phyloP scores from a whole-genome alignment of 1,140 invertebrate genomes.

The silkworm (Bombyx mori) region ASM3026992v2 NC_085116.1:11382001-11382500 shows the following conservation, averaged over 20 bases:
- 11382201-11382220: conserved; percentile 45
- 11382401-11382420: too few relatives aligned
- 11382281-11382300: too few relatives aligned
- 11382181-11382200: conserved; percentile 36
- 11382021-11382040: conserved; percentile 51
- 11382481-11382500: conserved; percentile 61
- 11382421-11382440: conserved; percentile 4
- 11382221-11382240: conserved; percentile 46
- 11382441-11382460: conserved; percentile 21
- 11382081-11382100: conserved; percentile 23
- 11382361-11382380: too few relatives aligned
- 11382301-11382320: too few relatives aligned
- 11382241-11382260: conserved; percentile 16
- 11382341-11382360: too few relatives aligned
- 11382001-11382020: conserved; percentile 69
- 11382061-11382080: conserved; percentile 35
- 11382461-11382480: conserved; percentile 61
- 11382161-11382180: conserved; percentile 34
- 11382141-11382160: conserved; percentile 11
- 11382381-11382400: too few relatives aligned
- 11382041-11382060: conserved; percentile 20
- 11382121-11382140: too few relatives aligned
- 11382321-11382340: too few relatives aligned
- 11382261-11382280: neutral
- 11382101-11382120: conserved; percentile 19